Evolutionary conservation across 2,888 invertebrate genomes (phyloP).

Genomic region (Epicampocera succincta): DNA sequence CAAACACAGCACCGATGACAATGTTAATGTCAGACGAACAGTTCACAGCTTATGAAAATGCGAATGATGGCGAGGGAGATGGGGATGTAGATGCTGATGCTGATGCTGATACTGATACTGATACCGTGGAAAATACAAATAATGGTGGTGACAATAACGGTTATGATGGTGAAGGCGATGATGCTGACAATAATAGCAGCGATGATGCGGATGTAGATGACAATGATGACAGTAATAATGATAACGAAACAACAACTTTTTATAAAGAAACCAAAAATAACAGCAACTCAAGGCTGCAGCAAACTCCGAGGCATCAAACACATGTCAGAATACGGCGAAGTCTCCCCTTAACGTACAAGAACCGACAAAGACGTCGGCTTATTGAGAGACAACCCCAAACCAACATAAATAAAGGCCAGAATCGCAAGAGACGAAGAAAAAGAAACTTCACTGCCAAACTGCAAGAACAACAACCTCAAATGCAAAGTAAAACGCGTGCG

Average conservation of each 20-base stretch:
- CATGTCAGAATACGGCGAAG: slow-evolving; percentile 60
- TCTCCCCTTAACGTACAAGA: slow-evolving; percentile 20
- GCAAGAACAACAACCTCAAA: slow-evolving; percentile 53
- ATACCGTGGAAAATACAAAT: background rate
- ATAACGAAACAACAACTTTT: slow-evolving; percentile 53
- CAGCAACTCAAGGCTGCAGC: slow-evolving; percentile 31
- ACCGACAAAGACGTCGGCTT: slow-evolving; percentile 21
- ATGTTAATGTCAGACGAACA: slow-evolving; percentile 73
- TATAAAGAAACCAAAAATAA: slow-evolving; percentile 17
- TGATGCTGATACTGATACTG: slow-evolving; percentile 3
- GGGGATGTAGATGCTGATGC: background rate
- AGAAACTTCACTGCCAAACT: slow-evolving; percentile 59
- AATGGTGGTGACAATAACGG: background rate
- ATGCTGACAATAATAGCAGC: background rate
- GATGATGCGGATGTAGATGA: slow-evolving; percentile 11
- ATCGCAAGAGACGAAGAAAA: slow-evolving; percentile 45
- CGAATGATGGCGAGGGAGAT: slow-evolving; percentile 33
- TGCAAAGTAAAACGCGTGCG: slow-evolving; percentile 20
- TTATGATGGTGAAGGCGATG: background rate
- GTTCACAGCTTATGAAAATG: slow-evolving; percentile 66
- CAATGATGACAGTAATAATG: slow-evolving; percentile 23
- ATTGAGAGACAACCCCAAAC: slow-evolving; percentile 5
- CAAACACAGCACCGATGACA: slow-evolving; percentile 76
- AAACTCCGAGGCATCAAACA: slow-evolving; percentile 4
- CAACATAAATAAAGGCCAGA: slow-evolving; percentile 13